A percentile compares a stretch with the other conserved stretches of the same genome.
Conservation (phyloP, 2,888 invertebrate genomes). For the Cataglyphis cursor region DNA sequence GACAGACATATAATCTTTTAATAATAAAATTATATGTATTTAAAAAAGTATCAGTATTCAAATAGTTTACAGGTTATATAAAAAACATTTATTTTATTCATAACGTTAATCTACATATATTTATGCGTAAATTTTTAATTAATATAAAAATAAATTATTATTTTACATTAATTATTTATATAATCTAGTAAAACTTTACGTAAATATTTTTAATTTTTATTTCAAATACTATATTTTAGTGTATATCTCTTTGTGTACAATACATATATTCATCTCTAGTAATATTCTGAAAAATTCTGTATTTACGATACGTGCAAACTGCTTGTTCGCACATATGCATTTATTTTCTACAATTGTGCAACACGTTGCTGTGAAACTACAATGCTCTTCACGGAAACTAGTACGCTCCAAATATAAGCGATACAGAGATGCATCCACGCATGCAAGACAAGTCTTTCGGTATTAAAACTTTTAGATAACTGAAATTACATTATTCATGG, state of each 20-base stretch:
- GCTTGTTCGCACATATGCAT: not conserved
- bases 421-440: not conserved
- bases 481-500: not conserved
- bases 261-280: not conserved
- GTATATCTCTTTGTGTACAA: too few species aligned
- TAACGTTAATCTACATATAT: too few species aligned
- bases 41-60: not conserved
- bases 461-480: not conserved
- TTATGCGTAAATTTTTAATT: too few species aligned
- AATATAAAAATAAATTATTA: too few species aligned
- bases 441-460: not conserved
- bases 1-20: not conserved
- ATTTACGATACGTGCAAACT: not conserved
- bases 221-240: too few species aligned
- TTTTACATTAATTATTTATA: too few species aligned
- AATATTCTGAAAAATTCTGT: not conserved
- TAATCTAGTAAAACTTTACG: too few species aligned
- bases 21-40: not conserved
- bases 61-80: too few species aligned
- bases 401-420: not conserved
- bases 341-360: slow-evolving; percentile 57
- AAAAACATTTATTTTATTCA: too few species aligned
- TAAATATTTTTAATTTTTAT: too few species aligned
- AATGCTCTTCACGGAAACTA: slow-evolving; percentile 28
- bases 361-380: slow-evolving; percentile 38